Evolutionary conservation across 2,113 vertebrate species (phyloP).

Genomic region (Oncorhynchus mykiss): DNA sequence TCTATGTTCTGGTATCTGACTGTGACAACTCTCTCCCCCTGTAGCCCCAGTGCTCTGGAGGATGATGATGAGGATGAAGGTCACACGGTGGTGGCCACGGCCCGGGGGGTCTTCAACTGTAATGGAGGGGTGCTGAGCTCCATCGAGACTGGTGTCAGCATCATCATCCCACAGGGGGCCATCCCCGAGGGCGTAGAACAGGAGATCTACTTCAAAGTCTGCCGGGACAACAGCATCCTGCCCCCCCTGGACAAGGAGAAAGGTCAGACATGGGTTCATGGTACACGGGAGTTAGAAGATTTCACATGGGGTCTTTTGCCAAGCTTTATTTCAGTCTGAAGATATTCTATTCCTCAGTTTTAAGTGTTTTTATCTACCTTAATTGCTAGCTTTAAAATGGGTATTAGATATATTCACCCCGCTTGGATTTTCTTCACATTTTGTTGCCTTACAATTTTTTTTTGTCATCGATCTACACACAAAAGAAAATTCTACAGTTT

Average conservation of each 20-base stretch:
- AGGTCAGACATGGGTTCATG: slow-evolving; percentile 69
- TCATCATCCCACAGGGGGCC: slow-evolving; percentile 97
- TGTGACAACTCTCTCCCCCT: slow-evolving; percentile 5
- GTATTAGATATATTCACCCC: too few relatives aligned
- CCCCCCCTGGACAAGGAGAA: slow-evolving; percentile 98
- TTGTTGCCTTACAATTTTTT: too few relatives aligned
- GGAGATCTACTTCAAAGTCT: slow-evolving; percentile 99
- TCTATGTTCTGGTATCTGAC: neutral
- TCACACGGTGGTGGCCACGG: slow-evolving; percentile 96
- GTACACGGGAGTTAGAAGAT: too few relatives aligned
- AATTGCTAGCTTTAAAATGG: too few relatives aligned
- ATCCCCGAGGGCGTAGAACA: slow-evolving; percentile 95
- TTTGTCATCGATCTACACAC: too few relatives aligned
- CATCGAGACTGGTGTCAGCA: slow-evolving; percentile 97
- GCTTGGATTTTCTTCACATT: too few relatives aligned
- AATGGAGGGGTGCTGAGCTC: slow-evolving; percentile 97
- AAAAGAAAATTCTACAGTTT: too few relatives aligned
- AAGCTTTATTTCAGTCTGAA: too few relatives aligned
- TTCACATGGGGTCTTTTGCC: too few relatives aligned
- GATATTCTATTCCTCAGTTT: too few relatives aligned
- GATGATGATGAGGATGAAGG: slow-evolving; percentile 95
- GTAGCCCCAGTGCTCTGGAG: slow-evolving; percentile 89
- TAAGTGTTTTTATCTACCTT: too few relatives aligned
- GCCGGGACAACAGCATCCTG: slow-evolving; percentile 98
- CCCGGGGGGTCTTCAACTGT: slow-evolving; percentile 91